Evolutionary conservation across 2,797 vertebrate species (phyloP).

Genomic region (Anas acuta): DNA sequence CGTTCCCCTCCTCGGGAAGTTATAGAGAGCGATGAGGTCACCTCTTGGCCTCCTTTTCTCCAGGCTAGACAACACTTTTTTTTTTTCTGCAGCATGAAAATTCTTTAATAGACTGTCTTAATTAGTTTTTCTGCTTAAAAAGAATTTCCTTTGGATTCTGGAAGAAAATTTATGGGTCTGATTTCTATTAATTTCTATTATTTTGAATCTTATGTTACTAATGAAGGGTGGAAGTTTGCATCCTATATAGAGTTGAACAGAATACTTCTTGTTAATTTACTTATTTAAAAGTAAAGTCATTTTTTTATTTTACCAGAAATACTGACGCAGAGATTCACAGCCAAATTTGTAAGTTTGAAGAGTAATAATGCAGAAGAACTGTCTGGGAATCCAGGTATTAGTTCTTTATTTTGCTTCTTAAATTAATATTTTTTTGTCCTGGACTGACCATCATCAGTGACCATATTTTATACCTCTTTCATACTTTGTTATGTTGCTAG

Average conservation of each 20-base stretch:
- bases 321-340: slow-evolving; percentile 86
- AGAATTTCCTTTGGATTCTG: background rate
- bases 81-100: background rate
- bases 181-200: background rate
- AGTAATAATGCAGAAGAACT: slow-evolving; percentile 49
- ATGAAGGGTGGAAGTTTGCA: background rate
- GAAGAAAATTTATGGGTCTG: background rate
- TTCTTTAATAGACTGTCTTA: background rate
- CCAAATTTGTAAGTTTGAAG: slow-evolving; percentile 82
- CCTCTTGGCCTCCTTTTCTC: too few relatives aligned
- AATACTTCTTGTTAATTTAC: background rate
- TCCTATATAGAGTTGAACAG: background rate
- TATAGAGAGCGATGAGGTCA: too few relatives aligned
- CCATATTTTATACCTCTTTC: background rate
- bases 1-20: too few relatives aligned
- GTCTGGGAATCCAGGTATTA: slow-evolving; percentile 89
- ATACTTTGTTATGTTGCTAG: background rate
- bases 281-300: background rate
- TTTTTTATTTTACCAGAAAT: slow-evolving; percentile 50
- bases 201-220: background rate
- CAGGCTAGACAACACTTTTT: background rate
- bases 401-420: background rate
- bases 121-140: background rate
- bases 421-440: rapidly evolving
- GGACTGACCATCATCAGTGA: background rate